Percentiles rank a stretch among this genome's conserved stretches.
Conservation (phyloP, 2,113 vertebrate species). For the Hystrix cristata region DNA sequence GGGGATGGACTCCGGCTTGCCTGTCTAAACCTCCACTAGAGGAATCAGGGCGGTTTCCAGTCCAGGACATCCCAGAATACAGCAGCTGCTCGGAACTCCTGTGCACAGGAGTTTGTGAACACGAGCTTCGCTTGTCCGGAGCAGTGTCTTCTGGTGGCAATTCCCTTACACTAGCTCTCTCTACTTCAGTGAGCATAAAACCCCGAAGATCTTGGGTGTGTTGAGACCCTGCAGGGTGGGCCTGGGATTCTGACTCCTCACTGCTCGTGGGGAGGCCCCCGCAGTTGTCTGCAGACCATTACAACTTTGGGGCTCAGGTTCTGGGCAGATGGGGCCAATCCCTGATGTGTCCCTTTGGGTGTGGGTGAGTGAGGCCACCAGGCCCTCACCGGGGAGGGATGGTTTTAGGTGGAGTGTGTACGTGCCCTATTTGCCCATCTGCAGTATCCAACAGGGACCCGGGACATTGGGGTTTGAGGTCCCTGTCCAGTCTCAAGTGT, state of each 20-base stretch:
- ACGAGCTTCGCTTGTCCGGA: not conserved
- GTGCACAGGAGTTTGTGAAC: not conserved
- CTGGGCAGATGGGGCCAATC: not conserved
- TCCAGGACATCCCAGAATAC: not conserved
- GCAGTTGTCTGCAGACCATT: not conserved
- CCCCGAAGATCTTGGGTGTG: not conserved
- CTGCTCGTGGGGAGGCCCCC: not conserved
- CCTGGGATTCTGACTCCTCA: not conserved
- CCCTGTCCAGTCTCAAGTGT: no score
- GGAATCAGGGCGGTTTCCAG: not conserved
- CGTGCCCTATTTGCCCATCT: not conserved
- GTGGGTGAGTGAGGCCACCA: fast-evolving
- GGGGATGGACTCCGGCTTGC: not conserved
- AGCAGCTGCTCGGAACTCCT: not conserved
- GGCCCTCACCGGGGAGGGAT: not conserved
- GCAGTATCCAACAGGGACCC: not conserved
- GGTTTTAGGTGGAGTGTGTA: no score
- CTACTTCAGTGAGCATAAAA: not conserved
- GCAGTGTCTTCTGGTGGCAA: not conserved
- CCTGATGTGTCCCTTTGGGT: not conserved
- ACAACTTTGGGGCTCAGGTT: not conserved
- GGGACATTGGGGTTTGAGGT: not conserved
- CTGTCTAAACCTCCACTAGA: not conserved
- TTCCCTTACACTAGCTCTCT: not conserved
- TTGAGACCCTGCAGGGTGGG: not conserved